phyloP scores from a whole-genome alignment of 2,113 vertebrate species.

The Balaenoptera acutorostrata region DNA sequence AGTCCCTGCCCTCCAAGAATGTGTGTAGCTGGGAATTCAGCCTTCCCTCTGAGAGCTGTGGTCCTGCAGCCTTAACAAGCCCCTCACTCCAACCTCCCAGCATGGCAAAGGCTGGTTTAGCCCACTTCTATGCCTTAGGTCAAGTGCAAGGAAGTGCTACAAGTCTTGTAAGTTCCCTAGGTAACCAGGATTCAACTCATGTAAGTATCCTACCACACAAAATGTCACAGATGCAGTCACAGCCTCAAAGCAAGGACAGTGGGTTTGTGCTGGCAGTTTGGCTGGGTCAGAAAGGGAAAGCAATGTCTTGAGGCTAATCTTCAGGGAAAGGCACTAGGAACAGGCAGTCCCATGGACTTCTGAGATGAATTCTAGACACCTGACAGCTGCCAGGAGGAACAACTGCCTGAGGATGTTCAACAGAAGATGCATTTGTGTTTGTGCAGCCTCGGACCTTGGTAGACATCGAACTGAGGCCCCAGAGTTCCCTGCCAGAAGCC shows the following conservation, averaged over 20 bases:
- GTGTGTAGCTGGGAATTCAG: neutral
- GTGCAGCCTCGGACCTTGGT: neutral
- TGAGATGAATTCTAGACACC: neutral
- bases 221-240: neutral
- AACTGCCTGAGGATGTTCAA: neutral
- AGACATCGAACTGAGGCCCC: neutral
- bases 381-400: neutral
- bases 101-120: neutral
- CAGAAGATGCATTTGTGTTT: too few species aligned
- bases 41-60: neutral
- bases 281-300: neutral
- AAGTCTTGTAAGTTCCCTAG: neutral
- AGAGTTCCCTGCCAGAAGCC: neutral
- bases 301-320: neutral
- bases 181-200: neutral
- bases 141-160: neutral
- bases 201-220: neutral
- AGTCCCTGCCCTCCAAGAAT: neutral
- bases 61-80: neutral
- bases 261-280: neutral
- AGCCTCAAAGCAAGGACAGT: neutral
- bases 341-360: neutral
- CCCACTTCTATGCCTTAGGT: neutral
- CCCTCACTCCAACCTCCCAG: neutral
- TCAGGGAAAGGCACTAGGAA: neutral